A percentile compares a stretch with the other conserved stretches of the same genome.
phyloP scores from a whole-genome alignment of 2,113 vertebrate species.

The Sapayoa aenigma region DNA sequence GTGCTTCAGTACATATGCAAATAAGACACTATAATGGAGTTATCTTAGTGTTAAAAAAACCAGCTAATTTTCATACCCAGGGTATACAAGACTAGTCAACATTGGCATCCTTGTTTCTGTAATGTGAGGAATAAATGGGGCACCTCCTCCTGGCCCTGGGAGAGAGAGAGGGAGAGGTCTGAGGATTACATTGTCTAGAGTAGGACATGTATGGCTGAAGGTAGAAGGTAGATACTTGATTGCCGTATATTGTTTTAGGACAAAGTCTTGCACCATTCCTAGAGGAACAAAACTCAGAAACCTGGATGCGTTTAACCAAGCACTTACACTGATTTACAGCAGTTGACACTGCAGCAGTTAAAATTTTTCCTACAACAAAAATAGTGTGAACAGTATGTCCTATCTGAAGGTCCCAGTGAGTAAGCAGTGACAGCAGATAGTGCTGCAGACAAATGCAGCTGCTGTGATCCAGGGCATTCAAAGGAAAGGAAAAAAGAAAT shows the following conservation, averaged over 20 bases:
- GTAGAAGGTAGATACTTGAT: fast-evolving
- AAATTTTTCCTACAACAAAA: not conserved
- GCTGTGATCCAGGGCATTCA: not conserved
- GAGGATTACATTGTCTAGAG: not conserved
- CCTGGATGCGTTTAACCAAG: not conserved
- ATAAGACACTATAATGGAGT: not conserved
- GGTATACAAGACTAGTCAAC: not conserved
- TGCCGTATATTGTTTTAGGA: not conserved
- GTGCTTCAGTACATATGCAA: not conserved
- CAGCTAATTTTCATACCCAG: not conserved
- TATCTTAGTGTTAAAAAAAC: not conserved
- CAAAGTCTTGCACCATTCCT: not conserved
- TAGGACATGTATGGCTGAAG: not conserved
- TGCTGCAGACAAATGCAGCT: not conserved
- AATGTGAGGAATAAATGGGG: not conserved
- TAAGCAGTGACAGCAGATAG: not conserved
- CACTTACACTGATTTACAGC: not conserved
- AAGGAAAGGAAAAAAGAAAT: not conserved
- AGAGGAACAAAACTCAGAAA: not conserved
- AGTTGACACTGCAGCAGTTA: not conserved
- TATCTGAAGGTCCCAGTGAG: not conserved
- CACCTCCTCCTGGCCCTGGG: not conserved
- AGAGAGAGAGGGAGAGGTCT: not conserved
- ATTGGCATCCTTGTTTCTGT: not conserved
- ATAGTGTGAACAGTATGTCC: not conserved